These are phyloP conservation scores for Eremobia ochroleuca DNA, from an alignment of 2,888 invertebrate genomes.

Conservation along the genomic window DNA sequence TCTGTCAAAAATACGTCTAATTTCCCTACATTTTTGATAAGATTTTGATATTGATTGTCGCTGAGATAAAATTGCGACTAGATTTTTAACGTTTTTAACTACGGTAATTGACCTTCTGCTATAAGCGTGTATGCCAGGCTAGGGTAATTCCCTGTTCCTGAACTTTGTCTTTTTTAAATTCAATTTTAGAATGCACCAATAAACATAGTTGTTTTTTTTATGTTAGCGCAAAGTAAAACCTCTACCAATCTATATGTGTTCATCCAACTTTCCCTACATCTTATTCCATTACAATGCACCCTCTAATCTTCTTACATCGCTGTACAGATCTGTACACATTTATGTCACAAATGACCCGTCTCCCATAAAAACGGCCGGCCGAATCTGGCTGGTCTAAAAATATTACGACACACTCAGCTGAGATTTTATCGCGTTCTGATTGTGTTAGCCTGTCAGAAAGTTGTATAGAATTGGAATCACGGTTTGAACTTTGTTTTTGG, in stretches of 20 bases:
- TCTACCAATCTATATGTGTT: background rate
- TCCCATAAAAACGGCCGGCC: slow-evolving; percentile 67
- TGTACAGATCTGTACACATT: slow-evolving; percentile 67
- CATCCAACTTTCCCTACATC: background rate
- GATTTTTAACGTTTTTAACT: too few species aligned
- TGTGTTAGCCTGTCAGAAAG: slow-evolving; percentile 9
- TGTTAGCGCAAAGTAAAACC: background rate
- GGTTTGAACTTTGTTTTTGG: background rate
- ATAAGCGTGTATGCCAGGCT: background rate
- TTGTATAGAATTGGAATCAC: slow-evolving; percentile 28
- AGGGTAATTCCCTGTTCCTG: background rate
- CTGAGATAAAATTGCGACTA: too few species aligned
- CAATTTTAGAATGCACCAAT: background rate
- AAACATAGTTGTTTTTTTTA: background rate
- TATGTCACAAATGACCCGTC: slow-evolving; percentile 72
- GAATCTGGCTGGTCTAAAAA: slow-evolving; percentile 70
- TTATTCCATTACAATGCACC: background rate
- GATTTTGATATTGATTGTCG: too few species aligned
- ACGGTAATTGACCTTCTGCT: background rate
- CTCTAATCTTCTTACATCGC: slow-evolving; percentile 46
- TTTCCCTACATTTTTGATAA: too few species aligned
- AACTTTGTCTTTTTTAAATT: background rate
- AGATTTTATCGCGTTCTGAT: slow-evolving; percentile 70
- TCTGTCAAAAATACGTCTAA: too few species aligned
- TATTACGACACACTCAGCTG: slow-evolving; percentile 71